A percentile compares a stretch with the other conserved stretches of the same genome.
phyloP scores from a whole-genome alignment of 2,888 invertebrate genomes.

The Megalurothrips usitatus region DNA sequence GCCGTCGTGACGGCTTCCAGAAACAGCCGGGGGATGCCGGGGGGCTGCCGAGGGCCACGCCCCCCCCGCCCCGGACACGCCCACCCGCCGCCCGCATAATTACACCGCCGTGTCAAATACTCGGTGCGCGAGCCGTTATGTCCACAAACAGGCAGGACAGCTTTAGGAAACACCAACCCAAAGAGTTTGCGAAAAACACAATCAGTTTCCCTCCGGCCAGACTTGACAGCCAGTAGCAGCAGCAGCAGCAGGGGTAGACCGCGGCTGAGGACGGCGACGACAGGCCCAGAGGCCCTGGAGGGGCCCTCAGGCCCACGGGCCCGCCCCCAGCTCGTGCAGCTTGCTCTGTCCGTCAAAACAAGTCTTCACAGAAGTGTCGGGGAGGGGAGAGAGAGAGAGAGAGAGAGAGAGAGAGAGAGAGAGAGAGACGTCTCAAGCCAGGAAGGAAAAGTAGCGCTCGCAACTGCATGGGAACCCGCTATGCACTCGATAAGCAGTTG shows the following conservation, averaged over 20 bases:
- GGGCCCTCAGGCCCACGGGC: not conserved
- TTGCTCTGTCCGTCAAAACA: slow-evolving; percentile 1
- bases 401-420: no score
- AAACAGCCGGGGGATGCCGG: no score
- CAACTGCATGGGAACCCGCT: no score
- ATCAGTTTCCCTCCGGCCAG: not conserved
- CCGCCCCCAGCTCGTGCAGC: not conserved
- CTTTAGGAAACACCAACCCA: not conserved
- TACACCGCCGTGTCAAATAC: not conserved
- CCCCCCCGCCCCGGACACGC: not conserved
- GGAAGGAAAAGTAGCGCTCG: no score
- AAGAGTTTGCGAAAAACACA: slow-evolving; percentile 14
- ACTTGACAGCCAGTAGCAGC: not conserved
- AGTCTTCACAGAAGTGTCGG: not conserved
- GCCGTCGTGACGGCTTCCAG: no score
- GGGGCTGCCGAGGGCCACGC: no score
- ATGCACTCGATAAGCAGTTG: not conserved
- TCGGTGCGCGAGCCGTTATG: not conserved
- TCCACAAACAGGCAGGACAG: slow-evolving; percentile 2
- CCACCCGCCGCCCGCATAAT: not conserved
- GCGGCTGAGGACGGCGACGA: not conserved
- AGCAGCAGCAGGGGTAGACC: not conserved
- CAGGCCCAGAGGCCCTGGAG: no score
- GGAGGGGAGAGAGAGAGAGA: not conserved
- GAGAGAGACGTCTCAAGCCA: no score